These are phyloP conservation scores for Thryonomys swinderianus DNA, from an alignment of 2,113 vertebrate genomes.

Conservation along the genomic window DNA sequence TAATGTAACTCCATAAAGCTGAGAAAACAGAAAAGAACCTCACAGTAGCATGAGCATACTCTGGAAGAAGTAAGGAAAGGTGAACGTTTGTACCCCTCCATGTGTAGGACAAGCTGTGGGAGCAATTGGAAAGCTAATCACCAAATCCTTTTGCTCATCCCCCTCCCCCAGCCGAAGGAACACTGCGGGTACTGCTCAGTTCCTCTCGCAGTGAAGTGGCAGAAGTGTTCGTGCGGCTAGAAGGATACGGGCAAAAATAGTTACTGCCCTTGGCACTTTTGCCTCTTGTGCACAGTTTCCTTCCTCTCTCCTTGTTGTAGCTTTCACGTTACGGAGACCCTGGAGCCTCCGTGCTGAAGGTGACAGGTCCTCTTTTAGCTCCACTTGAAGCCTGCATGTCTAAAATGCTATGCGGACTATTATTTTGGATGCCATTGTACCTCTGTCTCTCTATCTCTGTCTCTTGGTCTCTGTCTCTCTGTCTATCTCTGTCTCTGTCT, in stretches of 20 bases:
- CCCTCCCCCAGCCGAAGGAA: background rate
- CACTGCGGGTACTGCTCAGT: background rate
- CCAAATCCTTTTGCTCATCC: background rate
- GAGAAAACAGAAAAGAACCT: background rate
- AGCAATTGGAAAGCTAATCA: background rate
- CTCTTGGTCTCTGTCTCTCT: background rate
- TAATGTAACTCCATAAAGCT: background rate
- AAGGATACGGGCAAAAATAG: background rate
- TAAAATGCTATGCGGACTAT: background rate
- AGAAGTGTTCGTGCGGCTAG: no score
- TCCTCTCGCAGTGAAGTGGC: background rate
- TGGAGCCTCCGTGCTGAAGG: background rate
- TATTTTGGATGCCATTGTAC: background rate
- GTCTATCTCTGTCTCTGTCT: background rate
- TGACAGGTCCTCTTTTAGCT: background rate
- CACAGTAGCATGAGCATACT: background rate
- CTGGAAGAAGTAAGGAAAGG: background rate
- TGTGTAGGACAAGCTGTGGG: background rate
- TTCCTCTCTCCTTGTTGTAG: background rate
- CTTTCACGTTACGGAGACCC: background rate
- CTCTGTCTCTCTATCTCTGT: background rate
- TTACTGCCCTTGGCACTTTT: background rate
- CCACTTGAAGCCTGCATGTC: background rate
- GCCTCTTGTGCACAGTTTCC: background rate
- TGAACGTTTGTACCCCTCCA: background rate